These are phyloP conservation scores for Stichodactyla mertensii DNA, from an alignment of 64 coral and sea anemone species.

Conservation along the genomic window DNA sequence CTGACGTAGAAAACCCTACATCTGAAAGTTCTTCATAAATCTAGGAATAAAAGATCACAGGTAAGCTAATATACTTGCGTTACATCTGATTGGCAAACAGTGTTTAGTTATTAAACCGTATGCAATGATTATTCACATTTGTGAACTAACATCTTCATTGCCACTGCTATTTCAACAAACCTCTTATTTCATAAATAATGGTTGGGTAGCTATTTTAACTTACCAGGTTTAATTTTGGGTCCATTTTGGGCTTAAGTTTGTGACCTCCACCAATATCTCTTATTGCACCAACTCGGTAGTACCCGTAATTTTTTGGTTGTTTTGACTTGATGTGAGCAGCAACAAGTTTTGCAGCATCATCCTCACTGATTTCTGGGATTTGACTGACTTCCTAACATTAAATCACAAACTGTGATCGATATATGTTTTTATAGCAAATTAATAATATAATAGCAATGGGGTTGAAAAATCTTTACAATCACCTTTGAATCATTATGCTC, in stretches of 20 bases:
- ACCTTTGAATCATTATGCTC: too few species aligned
- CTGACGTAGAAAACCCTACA: slow-evolving; percentile 89
- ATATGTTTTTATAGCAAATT: too few species aligned
- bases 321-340: slow-evolving; percentile 85
- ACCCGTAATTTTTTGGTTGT: slow-evolving; percentile 95
- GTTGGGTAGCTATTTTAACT: not conserved
- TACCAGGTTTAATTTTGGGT: slow-evolving; percentile 79
- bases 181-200: too few species aligned
- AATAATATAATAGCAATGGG: too few species aligned
- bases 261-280: slow-evolving; percentile 79
- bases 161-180: too few species aligned
- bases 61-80: not conserved
- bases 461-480: too few species aligned
- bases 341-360: slow-evolving; percentile 87
- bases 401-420: too few species aligned
- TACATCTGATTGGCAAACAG: not conserved
- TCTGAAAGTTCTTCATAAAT: slow-evolving; percentile 88
- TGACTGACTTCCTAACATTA: slow-evolving; percentile 76
- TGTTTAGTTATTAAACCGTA: too few species aligned
- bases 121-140: too few species aligned
- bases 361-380: slow-evolving; percentile 66
- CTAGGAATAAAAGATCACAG: not conserved
- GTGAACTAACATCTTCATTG: too few species aligned
- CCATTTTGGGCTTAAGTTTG: slow-evolving; percentile 90
- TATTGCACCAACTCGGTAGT: slow-evolving; percentile 87